Percentiles rank a stretch among this genome's conserved stretches.
These are phyloP conservation scores for Marasmarcha lunaedactyla DNA, from an alignment of 2,888 invertebrate species.

Conservation along the genomic window DNA sequence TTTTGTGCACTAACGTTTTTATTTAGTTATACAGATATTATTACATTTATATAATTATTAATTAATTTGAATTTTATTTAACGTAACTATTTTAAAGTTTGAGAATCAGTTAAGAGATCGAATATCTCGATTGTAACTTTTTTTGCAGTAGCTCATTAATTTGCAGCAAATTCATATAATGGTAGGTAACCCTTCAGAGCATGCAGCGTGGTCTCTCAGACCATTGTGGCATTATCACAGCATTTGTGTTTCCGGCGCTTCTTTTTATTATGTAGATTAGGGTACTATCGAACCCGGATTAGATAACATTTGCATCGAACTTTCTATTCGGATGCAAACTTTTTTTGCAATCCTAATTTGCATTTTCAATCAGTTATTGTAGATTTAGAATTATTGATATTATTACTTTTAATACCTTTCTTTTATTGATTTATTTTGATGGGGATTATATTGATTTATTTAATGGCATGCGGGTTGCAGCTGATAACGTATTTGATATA, in stretches of 20 bases:
- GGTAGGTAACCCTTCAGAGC: slow-evolving; percentile 44
- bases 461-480: no score
- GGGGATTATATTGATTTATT: no score
- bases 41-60: no score
- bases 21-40: no score
- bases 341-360: slow-evolving; percentile 11
- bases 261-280: slow-evolving; percentile 67
- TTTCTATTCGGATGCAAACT: slow-evolving; percentile 10
- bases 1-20: no score
- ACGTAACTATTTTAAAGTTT: no score
- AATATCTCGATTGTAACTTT: slow-evolving; percentile 61
- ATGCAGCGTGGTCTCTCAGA: slow-evolving; percentile 32
- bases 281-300: slow-evolving; percentile 47
- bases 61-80: no score
- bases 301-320: slow-evolving; percentile 26
- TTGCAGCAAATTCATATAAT: slow-evolving; percentile 58
- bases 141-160: slow-evolving; percentile 64
- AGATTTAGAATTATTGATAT: no score
- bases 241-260: slow-evolving; percentile 51
- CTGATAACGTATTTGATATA: no score
- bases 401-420: no score
- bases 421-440: no score
- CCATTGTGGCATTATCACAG: slow-evolving; percentile 55
- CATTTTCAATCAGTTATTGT: no score
- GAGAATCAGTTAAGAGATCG: slow-evolving; percentile 42